phyloP scores from a whole-genome alignment of 2,113 vertebrate species.

The Athene cunicularia region DNA sequence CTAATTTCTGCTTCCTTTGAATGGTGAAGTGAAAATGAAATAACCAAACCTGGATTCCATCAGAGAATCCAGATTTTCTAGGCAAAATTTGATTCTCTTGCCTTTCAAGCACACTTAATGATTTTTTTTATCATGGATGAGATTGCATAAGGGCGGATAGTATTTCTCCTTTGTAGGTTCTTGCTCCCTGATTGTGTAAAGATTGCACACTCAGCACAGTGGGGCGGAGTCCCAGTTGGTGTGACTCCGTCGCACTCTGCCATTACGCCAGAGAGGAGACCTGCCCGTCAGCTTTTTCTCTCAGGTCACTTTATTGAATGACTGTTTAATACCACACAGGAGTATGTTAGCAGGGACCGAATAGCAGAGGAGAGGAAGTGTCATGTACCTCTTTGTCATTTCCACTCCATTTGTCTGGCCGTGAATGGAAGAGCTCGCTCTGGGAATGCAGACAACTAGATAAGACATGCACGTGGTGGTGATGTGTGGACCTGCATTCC shows the following conservation, averaged over 20 bases:
- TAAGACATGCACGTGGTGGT: not conserved
- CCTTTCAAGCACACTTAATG: conserved; percentile 39
- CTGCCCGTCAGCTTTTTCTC: not conserved
- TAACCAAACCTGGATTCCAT: conserved; percentile 8
- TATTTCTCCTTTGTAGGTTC: not conserved
- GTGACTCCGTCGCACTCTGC: not conserved
- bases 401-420: not conserved
- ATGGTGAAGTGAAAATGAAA: not conserved
- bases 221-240: not conserved
- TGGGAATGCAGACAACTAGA: not conserved
- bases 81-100: conserved; percentile 1
- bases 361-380: not conserved
- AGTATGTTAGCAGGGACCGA: not conserved
- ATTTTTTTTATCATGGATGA: not conserved
- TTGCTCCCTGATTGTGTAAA: not conserved
- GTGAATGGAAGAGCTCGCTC: not conserved
- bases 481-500: not conserved
- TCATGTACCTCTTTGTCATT: not conserved
- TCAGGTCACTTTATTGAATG: not conserved
- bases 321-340: not conserved
- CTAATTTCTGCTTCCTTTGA: not conserved
- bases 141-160: not conserved
- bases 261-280: not conserved
- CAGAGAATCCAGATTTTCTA: not conserved
- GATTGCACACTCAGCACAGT: not conserved